These are phyloP conservation scores for Uropetala carovei DNA, from an alignment of 2,888 invertebrate genomes.

Conservation along the genomic window DNA sequence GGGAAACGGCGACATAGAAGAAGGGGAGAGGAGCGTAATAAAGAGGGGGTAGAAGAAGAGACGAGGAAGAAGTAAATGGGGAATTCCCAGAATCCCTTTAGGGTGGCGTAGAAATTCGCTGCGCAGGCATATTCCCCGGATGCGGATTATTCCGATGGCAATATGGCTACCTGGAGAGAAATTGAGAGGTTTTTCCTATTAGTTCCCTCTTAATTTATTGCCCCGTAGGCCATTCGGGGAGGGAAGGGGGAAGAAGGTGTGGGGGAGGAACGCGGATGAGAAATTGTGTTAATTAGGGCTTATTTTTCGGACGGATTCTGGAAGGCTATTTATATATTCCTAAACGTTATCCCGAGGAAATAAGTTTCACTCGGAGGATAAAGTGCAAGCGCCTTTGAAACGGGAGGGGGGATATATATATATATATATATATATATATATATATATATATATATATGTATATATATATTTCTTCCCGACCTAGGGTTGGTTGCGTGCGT, in stretches of 20 bases:
- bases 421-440: no score
- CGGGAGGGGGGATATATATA: neutral
- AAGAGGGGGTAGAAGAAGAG: neutral
- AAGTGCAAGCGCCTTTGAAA: neutral
- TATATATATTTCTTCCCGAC: neutral
- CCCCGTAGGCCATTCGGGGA: neutral
- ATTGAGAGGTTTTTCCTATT: neutral
- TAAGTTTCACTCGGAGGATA: neutral
- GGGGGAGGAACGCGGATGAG: neutral
- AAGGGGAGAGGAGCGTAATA: neutral
- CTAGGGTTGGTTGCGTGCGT: neutral
- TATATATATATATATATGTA: no score
- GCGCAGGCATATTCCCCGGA: neutral
- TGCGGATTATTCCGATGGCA: neutral
- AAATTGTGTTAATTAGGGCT: slow-evolving; percentile 14
- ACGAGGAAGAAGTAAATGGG: neutral
- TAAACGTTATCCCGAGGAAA: neutral
- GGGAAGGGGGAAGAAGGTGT: no score
- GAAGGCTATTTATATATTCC: neutral
- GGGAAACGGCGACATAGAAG: neutral
- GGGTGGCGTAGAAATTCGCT: neutral
- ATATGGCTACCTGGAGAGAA: neutral
- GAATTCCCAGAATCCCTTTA: neutral
- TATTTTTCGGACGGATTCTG: neutral
- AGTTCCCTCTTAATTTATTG: neutral